A percentile compares a stretch with the other conserved stretches of the same genome.
phyloP scores from a whole-genome alignment of 2,797 vertebrate species.

The Tokudaia tokunoshimensis region DNA sequence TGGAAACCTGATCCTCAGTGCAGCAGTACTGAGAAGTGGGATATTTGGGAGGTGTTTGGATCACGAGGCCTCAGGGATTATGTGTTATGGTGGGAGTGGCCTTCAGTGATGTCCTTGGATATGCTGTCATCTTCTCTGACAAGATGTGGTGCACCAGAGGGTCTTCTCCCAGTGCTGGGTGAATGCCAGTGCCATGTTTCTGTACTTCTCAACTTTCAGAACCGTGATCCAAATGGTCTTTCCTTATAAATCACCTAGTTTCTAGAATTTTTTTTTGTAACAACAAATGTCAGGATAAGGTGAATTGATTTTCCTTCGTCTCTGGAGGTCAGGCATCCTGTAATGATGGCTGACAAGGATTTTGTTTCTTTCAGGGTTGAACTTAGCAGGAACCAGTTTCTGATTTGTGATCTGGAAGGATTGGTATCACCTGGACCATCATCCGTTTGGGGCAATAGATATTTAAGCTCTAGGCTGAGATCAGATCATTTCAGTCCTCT shows the following conservation, averaged over 20 bases:
- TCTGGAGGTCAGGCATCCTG: neutral
- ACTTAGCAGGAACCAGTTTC: neutral
- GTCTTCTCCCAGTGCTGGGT: neutral
- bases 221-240: neutral
- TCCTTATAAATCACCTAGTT: neutral
- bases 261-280: neutral
- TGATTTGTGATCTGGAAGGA: neutral
- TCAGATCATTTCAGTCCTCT: neutral
- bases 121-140: neutral
- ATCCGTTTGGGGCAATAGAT: neutral
- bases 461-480: neutral
- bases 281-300: neutral
- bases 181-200: neutral
- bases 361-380: constrained; percentile 6
- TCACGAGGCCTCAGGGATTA: neutral
- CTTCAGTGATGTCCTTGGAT: neutral
- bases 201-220: neutral
- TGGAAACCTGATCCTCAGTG: neutral
- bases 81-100: neutral
- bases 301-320: constrained; percentile 1
- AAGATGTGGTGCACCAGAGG: neutral
- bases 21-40: neutral
- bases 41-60: neutral
- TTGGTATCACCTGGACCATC: neutral
- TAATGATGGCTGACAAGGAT: neutral